These are phyloP conservation scores for Tupaia chinensis DNA, from an alignment of 2,113 vertebrate species.

Conservation along the genomic window DNA sequence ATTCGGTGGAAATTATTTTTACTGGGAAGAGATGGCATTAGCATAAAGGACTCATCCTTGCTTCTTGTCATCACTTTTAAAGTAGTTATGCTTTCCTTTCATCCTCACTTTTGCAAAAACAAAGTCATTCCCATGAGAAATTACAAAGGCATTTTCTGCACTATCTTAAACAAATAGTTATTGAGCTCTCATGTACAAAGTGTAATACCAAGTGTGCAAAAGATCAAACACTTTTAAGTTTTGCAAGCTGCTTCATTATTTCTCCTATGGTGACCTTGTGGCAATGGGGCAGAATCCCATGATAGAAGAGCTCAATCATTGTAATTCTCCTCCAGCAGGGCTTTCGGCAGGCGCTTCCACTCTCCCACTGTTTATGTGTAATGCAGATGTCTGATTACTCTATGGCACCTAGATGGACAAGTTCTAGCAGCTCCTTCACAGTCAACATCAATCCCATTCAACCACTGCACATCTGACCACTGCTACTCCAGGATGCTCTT, in stretches of 20 bases:
- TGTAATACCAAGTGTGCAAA: background rate
- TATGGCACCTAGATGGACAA: background rate
- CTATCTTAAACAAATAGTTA: conserved; percentile 36
- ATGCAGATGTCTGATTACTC: background rate
- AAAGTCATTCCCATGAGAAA: conserved; percentile 65
- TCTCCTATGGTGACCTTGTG: conserved; percentile 28
- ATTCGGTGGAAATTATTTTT: conserved; percentile 24
- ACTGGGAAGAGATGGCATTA: conserved; percentile 13
- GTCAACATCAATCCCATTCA: background rate
- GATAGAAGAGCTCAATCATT: conserved; percentile 5
- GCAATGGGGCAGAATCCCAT: background rate
- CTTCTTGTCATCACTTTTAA: conserved; percentile 52
- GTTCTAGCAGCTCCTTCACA: background rate
- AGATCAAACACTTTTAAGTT: background rate
- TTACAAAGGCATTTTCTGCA: conserved; percentile 48
- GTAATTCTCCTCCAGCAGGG: background rate
- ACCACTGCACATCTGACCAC: background rate
- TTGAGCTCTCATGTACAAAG: background rate
- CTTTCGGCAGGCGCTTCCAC: background rate
- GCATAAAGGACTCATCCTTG: conserved; percentile 8
- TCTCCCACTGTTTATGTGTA: background rate
- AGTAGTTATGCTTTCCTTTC: conserved; percentile 49
- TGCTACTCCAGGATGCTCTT: background rate
- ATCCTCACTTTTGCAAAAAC: conserved; percentile 51
- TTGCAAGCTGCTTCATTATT: background rate